These are phyloP conservation scores for Bagarius yarrelli DNA, from an alignment of 2,113 vertebrate species.

Conservation along the genomic window DNA sequence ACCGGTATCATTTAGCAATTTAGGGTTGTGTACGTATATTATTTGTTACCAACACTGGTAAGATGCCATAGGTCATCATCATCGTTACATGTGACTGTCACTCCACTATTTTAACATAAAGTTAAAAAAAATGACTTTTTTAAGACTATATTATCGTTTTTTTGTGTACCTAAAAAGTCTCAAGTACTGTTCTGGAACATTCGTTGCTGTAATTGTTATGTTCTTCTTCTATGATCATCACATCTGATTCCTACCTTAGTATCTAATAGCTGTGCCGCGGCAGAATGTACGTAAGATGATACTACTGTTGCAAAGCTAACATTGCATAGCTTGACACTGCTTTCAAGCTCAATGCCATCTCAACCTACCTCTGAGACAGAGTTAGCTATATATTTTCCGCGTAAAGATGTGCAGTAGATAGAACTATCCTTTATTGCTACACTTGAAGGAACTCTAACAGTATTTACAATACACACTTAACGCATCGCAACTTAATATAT, in stretches of 20 bases:
- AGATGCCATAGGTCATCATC: conserved; percentile 58
- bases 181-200: conserved; percentile 47
- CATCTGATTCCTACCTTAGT: conserved; percentile 51
- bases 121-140: conserved; percentile 44
- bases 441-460: conserved; percentile 31
- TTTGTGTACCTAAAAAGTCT: conserved; percentile 46
- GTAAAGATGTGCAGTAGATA: conserved; percentile 42
- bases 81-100: conserved; percentile 58
- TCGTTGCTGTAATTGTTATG: conserved; percentile 64
- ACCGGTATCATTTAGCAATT: conserved; percentile 26
- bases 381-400: conserved; percentile 50
- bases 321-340: conserved; percentile 48
- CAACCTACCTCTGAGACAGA: conserved; percentile 66
- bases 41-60: conserved; percentile 63
- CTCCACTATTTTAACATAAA: conserved; percentile 61
- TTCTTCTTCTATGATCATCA: conserved; percentile 41
- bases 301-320: conserved; percentile 60
- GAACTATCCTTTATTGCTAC: conserved; percentile 32
- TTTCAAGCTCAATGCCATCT: conserved; percentile 53
- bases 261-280: conserved; percentile 51
- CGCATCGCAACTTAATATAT: not conserved
- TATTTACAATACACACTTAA: not conserved
- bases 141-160: conserved; percentile 55
- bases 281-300: conserved; percentile 39
- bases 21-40: conserved; percentile 13